Percentiles rank a stretch among this genome's conserved stretches.
These are phyloP conservation scores for Drosophila hamatofila DNA, from an alignment of 2,888 invertebrate genomes.

Conservation along the genomic window DNA sequence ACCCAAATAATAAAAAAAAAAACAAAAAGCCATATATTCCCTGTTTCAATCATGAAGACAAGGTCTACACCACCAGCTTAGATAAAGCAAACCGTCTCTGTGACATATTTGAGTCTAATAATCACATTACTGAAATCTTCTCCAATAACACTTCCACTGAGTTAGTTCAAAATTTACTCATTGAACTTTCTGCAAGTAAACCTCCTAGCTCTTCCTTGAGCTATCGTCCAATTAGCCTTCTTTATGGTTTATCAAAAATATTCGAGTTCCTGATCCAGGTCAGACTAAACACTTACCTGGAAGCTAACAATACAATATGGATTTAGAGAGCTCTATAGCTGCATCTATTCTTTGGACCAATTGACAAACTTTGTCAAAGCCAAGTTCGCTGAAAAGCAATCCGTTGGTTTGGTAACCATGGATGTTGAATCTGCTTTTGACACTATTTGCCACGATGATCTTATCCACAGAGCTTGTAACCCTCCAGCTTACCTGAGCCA, in stretches of 20 bases:
- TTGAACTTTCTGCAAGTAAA: neutral
- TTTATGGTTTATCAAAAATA: neutral
- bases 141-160: too few relatives aligned
- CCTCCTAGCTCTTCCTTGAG: neutral
- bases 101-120: too few relatives aligned
- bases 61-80: too few relatives aligned
- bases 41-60: too few relatives aligned
- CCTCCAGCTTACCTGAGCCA: neutral
- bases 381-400: neutral
- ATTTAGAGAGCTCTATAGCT: neutral
- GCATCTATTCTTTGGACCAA: neutral
- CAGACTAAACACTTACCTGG: neutral
- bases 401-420: neutral
- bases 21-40: neutral
- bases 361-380: neutral
- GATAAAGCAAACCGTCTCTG: too few relatives aligned
- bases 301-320: neutral
- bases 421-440: neutral
- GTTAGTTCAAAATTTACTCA: too few relatives aligned
- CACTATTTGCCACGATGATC: neutral
- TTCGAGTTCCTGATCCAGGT: too few relatives aligned
- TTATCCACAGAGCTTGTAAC: neutral
- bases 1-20: neutral
- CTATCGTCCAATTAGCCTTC: neutral
- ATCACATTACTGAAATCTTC: too few relatives aligned